These are phyloP conservation scores for Melinaea menophilus DNA, from an alignment of 2,888 invertebrate species.

Conservation along the genomic window DNA sequence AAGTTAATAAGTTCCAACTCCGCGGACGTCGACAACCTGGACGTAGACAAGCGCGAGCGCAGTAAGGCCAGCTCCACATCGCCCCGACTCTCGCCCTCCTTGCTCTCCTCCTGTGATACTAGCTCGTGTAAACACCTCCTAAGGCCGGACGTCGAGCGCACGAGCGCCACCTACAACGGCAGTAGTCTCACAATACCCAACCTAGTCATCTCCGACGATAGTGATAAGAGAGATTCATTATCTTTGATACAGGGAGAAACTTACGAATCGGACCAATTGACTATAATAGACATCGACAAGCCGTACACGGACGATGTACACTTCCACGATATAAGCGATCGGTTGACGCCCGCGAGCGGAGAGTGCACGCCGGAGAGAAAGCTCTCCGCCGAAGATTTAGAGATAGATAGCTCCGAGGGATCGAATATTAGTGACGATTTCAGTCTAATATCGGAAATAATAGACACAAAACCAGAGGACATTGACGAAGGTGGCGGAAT, in stretches of 20 bases:
- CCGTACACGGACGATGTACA: conserved; percentile 72
- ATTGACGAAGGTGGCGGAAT: conserved; percentile 77
- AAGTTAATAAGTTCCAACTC: conserved; percentile 67
- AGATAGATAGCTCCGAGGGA: conserved; percentile 80
- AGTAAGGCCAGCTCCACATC: conserved; percentile 56
- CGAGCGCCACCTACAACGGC: conserved; percentile 52
- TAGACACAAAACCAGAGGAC: conserved; percentile 73
- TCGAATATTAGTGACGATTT: conserved; percentile 83
- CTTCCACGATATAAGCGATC: conserved; percentile 55
- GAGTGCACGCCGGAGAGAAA: conserved; percentile 66
- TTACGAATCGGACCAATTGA: conserved; percentile 80
- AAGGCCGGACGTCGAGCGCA: conserved; percentile 53
- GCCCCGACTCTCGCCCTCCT: conserved; percentile 62
- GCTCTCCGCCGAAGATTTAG: conserved; percentile 65
- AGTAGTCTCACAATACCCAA: conserved; percentile 74
- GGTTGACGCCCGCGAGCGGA: conserved; percentile 59
- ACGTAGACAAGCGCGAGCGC: conserved; percentile 53
- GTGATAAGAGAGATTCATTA: conserved; percentile 56
- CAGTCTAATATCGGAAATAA: conserved; percentile 83
- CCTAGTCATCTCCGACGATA: conserved; percentile 70
- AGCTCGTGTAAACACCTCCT: conserved; percentile 70
- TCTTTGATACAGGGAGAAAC: conserved; percentile 72
- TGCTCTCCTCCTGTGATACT: conserved; percentile 70
- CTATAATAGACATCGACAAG: conserved; percentile 81
- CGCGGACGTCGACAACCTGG: conserved; percentile 52